These are phyloP conservation scores for Oopsacas minuta DNA, from an alignment of 37 sponge, comb jelly and placozoan species.

Conservation along the genomic window DNA sequence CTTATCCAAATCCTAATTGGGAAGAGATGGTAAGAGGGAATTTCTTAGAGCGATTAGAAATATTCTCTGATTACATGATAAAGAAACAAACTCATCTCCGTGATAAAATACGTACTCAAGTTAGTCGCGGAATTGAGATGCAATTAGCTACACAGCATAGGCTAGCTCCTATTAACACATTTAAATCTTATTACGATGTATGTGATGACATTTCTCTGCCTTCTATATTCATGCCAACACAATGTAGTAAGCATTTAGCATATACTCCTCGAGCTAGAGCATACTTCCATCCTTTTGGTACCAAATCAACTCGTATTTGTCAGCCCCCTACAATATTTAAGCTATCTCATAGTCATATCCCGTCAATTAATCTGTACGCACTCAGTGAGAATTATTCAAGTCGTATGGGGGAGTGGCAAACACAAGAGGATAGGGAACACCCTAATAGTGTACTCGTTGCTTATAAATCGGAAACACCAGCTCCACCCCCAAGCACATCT, in stretches of 20 bases:
- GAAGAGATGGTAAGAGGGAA: conserved; percentile 9
- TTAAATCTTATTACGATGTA: neutral
- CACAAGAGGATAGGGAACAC: neutral
- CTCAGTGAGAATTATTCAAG: neutral
- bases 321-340: neutral
- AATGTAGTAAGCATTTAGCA: neutral
- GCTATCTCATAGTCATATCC: neutral
- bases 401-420: neutral
- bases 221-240: neutral
- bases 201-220: neutral
- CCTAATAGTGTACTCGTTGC: neutral
- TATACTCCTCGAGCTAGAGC: neutral
- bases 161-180: neutral
- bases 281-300: neutral
- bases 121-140: neutral
- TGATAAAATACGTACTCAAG: neutral
- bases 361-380: neutral
- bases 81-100: conserved; percentile 4
- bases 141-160: neutral
- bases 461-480: neutral
- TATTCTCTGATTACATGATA: neutral
- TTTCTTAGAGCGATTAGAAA: neutral
- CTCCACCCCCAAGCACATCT: neutral
- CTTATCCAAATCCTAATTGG: neutral
- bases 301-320: neutral